A percentile compares a stretch with the other conserved stretches of the same genome.
These are phyloP conservation scores for Mesorhabditis spiculigera DNA, from an alignment of 2,888 invertebrate genomes.

Conservation along the genomic window DNA sequence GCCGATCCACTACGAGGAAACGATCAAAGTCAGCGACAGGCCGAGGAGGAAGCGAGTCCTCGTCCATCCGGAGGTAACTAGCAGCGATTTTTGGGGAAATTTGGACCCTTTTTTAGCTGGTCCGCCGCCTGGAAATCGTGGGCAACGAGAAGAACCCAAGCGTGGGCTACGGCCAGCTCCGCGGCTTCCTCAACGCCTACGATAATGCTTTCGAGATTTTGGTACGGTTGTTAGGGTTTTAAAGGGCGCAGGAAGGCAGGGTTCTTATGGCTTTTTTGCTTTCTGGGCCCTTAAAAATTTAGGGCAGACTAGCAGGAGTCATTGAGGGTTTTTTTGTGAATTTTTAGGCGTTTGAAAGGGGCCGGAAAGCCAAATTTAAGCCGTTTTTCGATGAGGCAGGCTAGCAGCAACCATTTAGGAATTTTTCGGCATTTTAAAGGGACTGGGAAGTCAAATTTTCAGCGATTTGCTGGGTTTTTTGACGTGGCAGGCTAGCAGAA, in stretches of 20 bases:
- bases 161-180: conserved; percentile 26
- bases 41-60: conserved; percentile 8
- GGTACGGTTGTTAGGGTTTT: conserved; percentile 11
- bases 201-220: conserved; percentile 40
- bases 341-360: too few species aligned
- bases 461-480: too few species aligned
- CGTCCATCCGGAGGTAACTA: conserved; percentile 22
- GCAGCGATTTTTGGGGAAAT: background rate
- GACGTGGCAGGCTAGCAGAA: too few species aligned
- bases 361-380: too few species aligned
- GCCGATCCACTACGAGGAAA: conserved; percentile 26
- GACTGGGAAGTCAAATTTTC: too few species aligned
- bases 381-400: too few species aligned
- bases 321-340: too few species aligned
- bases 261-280: background rate
- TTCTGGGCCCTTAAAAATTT: too few species aligned
- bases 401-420: too few species aligned
- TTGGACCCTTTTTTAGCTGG: conserved; percentile 10
- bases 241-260: background rate
- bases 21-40: conserved; percentile 1
- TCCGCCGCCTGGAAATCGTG: conserved; percentile 18
- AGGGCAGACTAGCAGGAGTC: too few species aligned
- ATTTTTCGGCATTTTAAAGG: too few species aligned
- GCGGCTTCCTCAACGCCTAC: conserved; percentile 40
- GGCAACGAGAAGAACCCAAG: conserved; percentile 17